Conservation (phyloP, 2,797 vertebrate species). For the Alfaro cultratus region DNA sequence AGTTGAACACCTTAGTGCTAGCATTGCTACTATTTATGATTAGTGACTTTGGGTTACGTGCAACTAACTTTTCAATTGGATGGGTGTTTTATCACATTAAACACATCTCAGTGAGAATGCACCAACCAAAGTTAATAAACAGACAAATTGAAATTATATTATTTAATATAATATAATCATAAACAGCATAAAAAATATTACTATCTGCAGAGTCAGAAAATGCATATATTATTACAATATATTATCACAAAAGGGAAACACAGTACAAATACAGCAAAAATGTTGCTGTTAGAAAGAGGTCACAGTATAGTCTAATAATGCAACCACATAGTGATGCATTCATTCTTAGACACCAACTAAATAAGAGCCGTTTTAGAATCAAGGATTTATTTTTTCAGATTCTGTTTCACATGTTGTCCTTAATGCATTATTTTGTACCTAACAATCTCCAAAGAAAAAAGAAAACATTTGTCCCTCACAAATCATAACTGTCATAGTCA, state of each 20-base stretch:
- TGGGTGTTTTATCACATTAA: not conserved
- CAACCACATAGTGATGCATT: not conserved
- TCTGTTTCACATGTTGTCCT: not conserved
- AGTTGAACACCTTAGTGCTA: not conserved
- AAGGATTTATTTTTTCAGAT: not conserved
- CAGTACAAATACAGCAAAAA: not conserved
- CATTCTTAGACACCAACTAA: not conserved
- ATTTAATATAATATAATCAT: not conserved
- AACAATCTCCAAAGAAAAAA: not conserved
- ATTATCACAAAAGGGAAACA: not conserved
- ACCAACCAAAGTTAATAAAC: not conserved
- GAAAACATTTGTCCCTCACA: conserved; percentile 12
- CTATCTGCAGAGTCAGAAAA: not conserved
- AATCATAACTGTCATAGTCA: conserved; percentile 6
- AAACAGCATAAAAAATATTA: not conserved
- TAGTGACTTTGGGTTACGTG: not conserved
- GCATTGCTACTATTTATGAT: not conserved
- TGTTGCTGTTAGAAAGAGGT: not conserved
- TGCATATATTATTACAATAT: too few species aligned
- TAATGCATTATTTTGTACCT: not conserved
- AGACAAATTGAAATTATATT: not conserved
- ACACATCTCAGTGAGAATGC: not conserved
- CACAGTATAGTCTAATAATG: not conserved
- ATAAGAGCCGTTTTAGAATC: not conserved
- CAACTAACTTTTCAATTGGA: not conserved